A percentile compares a stretch with the other conserved stretches of the same genome.
Conservation (phyloP, 2,797 vertebrate genomes). For the Aulostomus chinensis region DNA sequence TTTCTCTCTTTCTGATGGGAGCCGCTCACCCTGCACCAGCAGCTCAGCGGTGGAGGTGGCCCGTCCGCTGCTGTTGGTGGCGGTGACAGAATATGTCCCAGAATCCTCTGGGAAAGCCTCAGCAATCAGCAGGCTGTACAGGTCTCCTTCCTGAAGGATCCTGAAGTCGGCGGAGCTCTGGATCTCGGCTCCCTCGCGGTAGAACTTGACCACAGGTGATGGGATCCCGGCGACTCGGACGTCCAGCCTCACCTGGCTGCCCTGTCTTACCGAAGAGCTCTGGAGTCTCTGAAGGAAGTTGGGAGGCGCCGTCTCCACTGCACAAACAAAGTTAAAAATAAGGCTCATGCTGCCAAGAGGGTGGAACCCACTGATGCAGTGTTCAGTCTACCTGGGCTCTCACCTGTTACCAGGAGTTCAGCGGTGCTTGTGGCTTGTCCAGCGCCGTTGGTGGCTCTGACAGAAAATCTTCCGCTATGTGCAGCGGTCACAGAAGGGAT, state of each 20-base stretch:
- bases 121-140: conserved; percentile 95
- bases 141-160: conserved; percentile 95
- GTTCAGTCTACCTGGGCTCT: conserved; percentile 2
- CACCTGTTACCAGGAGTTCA: conserved; percentile 96
- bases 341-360: too few relatives aligned
- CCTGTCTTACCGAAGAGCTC: conserved; percentile 92
- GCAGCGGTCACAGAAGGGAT: conserved; percentile 90
- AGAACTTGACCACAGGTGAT: conserved; percentile 97
- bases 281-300: conserved; percentile 96
- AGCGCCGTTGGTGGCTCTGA: conserved; percentile 96
- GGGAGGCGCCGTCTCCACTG: conserved; percentile 94
- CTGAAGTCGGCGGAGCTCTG: conserved; percentile 97
- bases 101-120: conserved; percentile 98
- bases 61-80: conserved; percentile 93
- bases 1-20: too few relatives aligned
- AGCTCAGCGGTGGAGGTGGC: conserved; percentile 96
- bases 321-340: background rate
- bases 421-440: conserved; percentile 98
- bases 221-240: conserved; percentile 96
- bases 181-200: conserved; percentile 97
- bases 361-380: too few relatives aligned
- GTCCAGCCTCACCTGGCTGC: conserved; percentile 95
- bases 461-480: conserved; percentile 93
- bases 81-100: conserved; percentile 95
- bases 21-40: conserved; percentile 90